Base-by-base conservation (phyloP, 2,797 vertebrate genomes). In the Macropodus opercularis region DNA sequence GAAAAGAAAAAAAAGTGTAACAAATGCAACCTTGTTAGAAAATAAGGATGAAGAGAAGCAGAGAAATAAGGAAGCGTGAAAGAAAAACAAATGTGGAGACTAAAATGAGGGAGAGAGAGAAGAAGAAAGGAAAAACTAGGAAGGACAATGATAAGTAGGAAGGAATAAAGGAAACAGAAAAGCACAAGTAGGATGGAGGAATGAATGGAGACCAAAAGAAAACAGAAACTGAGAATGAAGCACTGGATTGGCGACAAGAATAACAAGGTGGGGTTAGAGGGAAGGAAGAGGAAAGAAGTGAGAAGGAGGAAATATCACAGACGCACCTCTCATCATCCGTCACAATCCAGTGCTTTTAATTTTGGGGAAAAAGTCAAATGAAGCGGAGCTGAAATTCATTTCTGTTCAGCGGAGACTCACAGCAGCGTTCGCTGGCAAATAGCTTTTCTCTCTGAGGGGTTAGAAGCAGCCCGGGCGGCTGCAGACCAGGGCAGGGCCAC, bases 291-390 rank as follows among this genome's bases (percentile, higher is more conserved):
- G 14, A 21, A 41, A 13, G 32, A n/a, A 35, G 22, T 0, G 34
- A 19, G n/a, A 18, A 35, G 31, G 17, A 72, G 52, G 48, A 76
- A 55, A 51, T 24, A 58, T 35, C 41, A 41, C 22, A 46, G 42
- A 60, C 11, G 14, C 19, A 27, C 56, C 66, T 64, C 51, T 75
- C 72, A 58, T 85, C 68, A 58, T 38, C 11, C 66, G 79, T 83
- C 79, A 84, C 83, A 86, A 83, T 58, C 69, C 83, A 49, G 49
- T 73, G 84, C 75, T 83, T 86, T 85, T 90, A 81, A 89, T 89
- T 87, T 84, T 59, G 24, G 52, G 50, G 63, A 10, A 58, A 80
- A 82, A 79, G 59, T 85, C 74, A 81, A 85, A 88, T 85, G 81
- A 83, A 81, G 80, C 69, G 14, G 54, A 69, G 80, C 86, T 72